A percentile compares a stretch with the other conserved stretches of the same genome.
Evolutionary conservation across 2,888 invertebrate species (phyloP).

Genomic region (Archips xylosteana): DNA sequence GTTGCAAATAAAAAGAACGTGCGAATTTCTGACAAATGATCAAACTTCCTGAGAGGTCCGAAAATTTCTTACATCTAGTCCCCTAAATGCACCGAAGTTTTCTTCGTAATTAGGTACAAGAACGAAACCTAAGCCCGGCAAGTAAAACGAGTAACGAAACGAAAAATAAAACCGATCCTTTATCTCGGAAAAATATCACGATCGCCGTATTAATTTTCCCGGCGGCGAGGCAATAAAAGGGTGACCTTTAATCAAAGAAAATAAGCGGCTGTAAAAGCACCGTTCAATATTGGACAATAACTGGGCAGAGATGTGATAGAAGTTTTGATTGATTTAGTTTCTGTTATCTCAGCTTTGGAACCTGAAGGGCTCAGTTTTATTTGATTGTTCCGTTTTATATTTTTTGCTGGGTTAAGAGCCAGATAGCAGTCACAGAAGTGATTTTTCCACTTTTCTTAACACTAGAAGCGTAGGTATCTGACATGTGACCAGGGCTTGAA

Average conservation of each 20-base stretch:
- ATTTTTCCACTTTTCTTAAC: no score
- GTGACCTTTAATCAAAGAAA: conserved; percentile 27
- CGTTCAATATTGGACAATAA: conserved; percentile 22
- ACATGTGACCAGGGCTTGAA: no score
- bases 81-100: neutral
- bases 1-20: no score
- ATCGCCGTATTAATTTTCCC: conserved; percentile 34
- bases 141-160: neutral
- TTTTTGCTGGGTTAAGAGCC: neutral
- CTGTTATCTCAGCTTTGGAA: neutral
- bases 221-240: conserved; percentile 18
- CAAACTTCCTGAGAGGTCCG: no score
- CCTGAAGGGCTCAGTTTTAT: neutral
- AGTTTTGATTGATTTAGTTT: conserved; percentile 33
- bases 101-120: neutral
- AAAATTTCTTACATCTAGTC: no score
- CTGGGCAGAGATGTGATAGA: neutral
- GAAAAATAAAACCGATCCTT: conserved; percentile 7
- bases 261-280: conserved; percentile 5
- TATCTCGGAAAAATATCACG: conserved; percentile 35
- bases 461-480: no score
- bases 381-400: neutral
- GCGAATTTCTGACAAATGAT: no score
- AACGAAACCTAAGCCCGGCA: neutral
- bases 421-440: neutral